A percentile compares a stretch with the other conserved stretches of the same genome.
Conservation (phyloP, 1,140 invertebrate species). For the Diachasma alloeum region DNA sequence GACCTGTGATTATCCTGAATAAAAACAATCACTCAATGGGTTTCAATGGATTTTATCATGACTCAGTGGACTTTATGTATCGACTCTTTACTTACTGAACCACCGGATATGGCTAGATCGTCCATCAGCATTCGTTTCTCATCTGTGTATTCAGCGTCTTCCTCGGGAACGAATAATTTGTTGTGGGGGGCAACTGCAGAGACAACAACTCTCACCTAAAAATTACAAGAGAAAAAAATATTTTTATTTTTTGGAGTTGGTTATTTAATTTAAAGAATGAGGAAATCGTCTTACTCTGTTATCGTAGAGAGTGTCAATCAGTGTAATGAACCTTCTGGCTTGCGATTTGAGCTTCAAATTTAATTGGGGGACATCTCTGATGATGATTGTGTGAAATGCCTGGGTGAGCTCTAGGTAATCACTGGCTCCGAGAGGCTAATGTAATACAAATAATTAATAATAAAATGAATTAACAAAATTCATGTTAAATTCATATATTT, state of each 20-base stretch:
- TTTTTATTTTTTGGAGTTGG: neutral
- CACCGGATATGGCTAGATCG: slow-evolving; percentile 81
- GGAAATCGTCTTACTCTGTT: slow-evolving; percentile 85
- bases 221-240: slow-evolving; percentile 27
- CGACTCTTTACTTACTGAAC: slow-evolving; percentile 58
- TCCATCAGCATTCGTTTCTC: slow-evolving; percentile 91
- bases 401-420: slow-evolving; percentile 94
- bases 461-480: too few relatives aligned
- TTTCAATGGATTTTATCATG: neutral
- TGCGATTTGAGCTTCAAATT: slow-evolving; percentile 81
- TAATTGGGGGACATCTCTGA: slow-evolving; percentile 88
- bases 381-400: slow-evolving; percentile 94
- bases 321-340: slow-evolving; percentile 92
- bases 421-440: slow-evolving; percentile 86
- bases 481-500: too few relatives aligned
- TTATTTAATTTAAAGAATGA: slow-evolving; percentile 4
- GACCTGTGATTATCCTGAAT: slow-evolving; percentile 73
- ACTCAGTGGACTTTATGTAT: neutral
- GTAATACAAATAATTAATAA: slow-evolving; percentile 32
- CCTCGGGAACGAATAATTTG: slow-evolving; percentile 76
- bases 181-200: slow-evolving; percentile 80
- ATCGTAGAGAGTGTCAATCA: slow-evolving; percentile 98
- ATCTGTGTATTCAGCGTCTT: slow-evolving; percentile 69
- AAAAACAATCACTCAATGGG: slow-evolving; percentile 44
- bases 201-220: slow-evolving; percentile 78